These are phyloP conservation scores for Poeciliopsis turrubarensis DNA, from an alignment of 2,113 vertebrate species.

Conservation along the genomic window DNA sequence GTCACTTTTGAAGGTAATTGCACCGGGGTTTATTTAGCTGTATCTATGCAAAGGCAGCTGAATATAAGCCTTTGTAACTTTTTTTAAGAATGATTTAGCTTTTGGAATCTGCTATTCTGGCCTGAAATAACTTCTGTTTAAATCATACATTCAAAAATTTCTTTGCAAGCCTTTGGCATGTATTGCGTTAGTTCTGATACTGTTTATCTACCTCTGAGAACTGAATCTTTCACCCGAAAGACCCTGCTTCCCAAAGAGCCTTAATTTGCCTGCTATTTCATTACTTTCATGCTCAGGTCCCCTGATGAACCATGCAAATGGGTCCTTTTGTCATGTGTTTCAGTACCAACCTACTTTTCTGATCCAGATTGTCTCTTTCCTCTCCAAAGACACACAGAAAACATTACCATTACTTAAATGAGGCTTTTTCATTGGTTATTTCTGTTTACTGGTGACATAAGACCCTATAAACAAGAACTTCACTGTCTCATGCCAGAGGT, in stretches of 20 bases:
- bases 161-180: background rate
- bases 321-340: slow-evolving; percentile 23
- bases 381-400: slow-evolving; percentile 17
- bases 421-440: slow-evolving; percentile 17
- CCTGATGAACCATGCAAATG: slow-evolving; percentile 52
- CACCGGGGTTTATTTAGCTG: too few species aligned
- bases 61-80: background rate
- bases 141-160: slow-evolving; percentile 17
- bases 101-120: background rate
- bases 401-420: slow-evolving; percentile 24
- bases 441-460: slow-evolving; percentile 23
- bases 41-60: background rate
- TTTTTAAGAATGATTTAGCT: slow-evolving; percentile 7
- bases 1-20: too few species aligned
- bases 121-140: background rate
- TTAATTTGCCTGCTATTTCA: slow-evolving; percentile 53
- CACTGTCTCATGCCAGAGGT: slow-evolving; percentile 36
- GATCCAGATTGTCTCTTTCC: slow-evolving; percentile 52
- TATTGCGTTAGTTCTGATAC: slow-evolving; percentile 1
- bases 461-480: slow-evolving; percentile 17
- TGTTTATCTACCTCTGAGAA: background rate
- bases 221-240: slow-evolving; percentile 34
- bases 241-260: slow-evolving; percentile 34
- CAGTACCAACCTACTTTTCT: slow-evolving; percentile 65
- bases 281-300: slow-evolving; percentile 40